These are phyloP conservation scores for Andrena flavipes DNA, from an alignment of 2,888 invertebrate genomes.

Conservation along the genomic window DNA sequence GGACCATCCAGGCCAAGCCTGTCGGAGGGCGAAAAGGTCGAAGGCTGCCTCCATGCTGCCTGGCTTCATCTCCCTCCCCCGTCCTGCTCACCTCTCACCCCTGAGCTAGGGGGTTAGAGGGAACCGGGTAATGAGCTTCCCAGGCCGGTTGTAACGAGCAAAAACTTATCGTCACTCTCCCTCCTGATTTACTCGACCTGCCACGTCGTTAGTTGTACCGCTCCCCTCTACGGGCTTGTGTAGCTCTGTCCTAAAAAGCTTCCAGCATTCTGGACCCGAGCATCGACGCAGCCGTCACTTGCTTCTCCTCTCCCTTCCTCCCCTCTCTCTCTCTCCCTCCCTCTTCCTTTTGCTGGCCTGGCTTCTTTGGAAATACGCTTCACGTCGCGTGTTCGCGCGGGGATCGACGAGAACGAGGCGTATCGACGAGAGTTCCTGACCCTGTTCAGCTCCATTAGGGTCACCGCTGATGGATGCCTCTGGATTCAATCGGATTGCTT, in stretches of 20 bases:
- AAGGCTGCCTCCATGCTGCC: conserved; percentile 53
- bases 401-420: neutral
- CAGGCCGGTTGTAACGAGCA: conserved; percentile 82
- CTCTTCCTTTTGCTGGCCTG: conserved; percentile 20
- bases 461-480: conserved; percentile 37
- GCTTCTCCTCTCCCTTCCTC: conserved; percentile 23
- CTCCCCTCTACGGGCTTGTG: conserved; percentile 36
- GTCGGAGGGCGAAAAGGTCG: conserved; percentile 68
- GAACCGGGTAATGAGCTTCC: conserved; percentile 81
- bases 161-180: conserved; percentile 83
- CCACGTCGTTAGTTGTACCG: conserved; percentile 78
- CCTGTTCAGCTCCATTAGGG: conserved; percentile 12
- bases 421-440: conserved; percentile 27
- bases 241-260: conserved; percentile 58
- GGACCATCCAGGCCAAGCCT: conserved; percentile 13
- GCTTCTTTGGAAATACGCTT: conserved; percentile 38
- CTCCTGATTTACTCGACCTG: conserved; percentile 81
- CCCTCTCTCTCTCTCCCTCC: neutral
- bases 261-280: conserved; percentile 47
- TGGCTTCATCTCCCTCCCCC: conserved; percentile 10
- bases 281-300: conserved; percentile 58
- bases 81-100: conserved; percentile 40
- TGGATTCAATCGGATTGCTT: neutral
- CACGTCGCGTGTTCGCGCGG: conserved; percentile 3
- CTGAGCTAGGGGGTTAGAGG: conserved; percentile 51